phyloP scores from a whole-genome alignment of 2,888 invertebrate species.

The Agonopterix alstromeriana region DNA sequence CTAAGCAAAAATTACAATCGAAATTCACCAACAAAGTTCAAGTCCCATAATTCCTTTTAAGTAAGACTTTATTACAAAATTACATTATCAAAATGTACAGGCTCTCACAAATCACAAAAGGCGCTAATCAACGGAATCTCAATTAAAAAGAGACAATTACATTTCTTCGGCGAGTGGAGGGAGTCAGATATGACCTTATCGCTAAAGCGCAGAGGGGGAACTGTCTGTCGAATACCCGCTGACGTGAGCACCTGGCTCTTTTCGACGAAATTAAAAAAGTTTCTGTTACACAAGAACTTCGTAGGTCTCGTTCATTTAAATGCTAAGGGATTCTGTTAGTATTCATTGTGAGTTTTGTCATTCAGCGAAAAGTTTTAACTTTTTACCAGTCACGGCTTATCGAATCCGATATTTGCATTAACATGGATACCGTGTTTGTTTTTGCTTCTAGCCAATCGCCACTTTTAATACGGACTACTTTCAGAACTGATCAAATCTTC shows the following conservation, averaged over 20 bases:
- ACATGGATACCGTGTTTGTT: constrained; percentile 6
- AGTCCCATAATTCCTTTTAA: too few relatives aligned
- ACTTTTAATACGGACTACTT: too few relatives aligned
- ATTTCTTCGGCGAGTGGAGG: constrained; percentile 24
- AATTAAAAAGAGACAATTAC: constrained; percentile 46
- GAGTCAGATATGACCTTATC: constrained; percentile 35
- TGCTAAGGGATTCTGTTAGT: constrained; percentile 66
- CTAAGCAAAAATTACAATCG: too few relatives aligned
- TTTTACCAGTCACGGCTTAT: constrained; percentile 36
- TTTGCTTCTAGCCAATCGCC: not conserved
- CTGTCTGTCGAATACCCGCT: constrained; percentile 56
- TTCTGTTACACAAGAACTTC: constrained; percentile 54
- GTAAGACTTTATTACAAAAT: not conserved
- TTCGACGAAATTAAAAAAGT: constrained; percentile 73
- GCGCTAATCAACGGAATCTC: constrained; percentile 32
- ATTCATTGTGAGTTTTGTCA: constrained; percentile 67
- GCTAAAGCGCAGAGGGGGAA: constrained; percentile 31
- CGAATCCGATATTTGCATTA: constrained; percentile 30
- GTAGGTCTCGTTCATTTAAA: constrained; percentile 65
- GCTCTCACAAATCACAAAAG: constrained; percentile 9
- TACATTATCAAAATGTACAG: not conserved
- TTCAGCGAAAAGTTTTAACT: constrained; percentile 51
- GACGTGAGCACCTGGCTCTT: constrained; percentile 68
- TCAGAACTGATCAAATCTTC: too few relatives aligned
- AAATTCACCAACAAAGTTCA: too few relatives aligned